Evolutionary conservation across 2,888 invertebrate species (phyloP).

Genomic region (Napeogenes inachia): DNA sequence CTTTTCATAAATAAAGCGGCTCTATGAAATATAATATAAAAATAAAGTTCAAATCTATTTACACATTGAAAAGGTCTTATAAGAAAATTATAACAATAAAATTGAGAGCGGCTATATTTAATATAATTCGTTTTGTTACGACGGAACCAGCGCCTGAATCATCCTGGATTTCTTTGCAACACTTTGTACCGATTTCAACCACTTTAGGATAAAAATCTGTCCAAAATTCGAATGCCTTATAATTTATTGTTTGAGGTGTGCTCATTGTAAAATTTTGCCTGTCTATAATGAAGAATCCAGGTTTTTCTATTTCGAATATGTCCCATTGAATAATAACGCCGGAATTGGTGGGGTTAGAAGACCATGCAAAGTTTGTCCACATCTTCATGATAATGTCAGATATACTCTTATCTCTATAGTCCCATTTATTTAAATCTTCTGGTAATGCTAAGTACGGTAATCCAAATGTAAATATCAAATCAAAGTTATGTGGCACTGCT

Average conservation of each 20-base stretch:
- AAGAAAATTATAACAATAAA: constrained; percentile 46
- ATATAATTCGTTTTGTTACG: constrained; percentile 38
- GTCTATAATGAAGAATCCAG: constrained; percentile 85
- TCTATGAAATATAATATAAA: constrained; percentile 65
- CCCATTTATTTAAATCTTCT: constrained; percentile 82
- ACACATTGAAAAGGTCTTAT: constrained; percentile 24
- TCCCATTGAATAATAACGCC: constrained; percentile 88
- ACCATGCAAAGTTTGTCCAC: constrained; percentile 87
- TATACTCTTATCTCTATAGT: constrained; percentile 85
- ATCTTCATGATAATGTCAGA: constrained; percentile 88
- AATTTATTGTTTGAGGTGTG: constrained; percentile 81
- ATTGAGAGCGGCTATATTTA: constrained; percentile 47
- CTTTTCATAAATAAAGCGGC: constrained; percentile 39
- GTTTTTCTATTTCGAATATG: constrained; percentile 80
- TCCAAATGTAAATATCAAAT: constrained; percentile 89
- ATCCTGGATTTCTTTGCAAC: constrained; percentile 80
- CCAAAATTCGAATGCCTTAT: constrained; percentile 89
- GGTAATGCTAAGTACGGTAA: constrained; percentile 83
- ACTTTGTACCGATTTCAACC: constrained; percentile 83
- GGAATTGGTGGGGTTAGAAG: constrained; percentile 82
- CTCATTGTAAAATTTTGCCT: constrained; percentile 86
- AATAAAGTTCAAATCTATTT: constrained; percentile 51
- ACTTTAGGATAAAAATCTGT: constrained; percentile 89
- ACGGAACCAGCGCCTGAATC: constrained; percentile 56
- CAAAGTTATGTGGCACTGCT: constrained; percentile 88